phyloP scores from a whole-genome alignment of 1,140 invertebrate species.

The Cyphomyrmex costatus region DNA sequence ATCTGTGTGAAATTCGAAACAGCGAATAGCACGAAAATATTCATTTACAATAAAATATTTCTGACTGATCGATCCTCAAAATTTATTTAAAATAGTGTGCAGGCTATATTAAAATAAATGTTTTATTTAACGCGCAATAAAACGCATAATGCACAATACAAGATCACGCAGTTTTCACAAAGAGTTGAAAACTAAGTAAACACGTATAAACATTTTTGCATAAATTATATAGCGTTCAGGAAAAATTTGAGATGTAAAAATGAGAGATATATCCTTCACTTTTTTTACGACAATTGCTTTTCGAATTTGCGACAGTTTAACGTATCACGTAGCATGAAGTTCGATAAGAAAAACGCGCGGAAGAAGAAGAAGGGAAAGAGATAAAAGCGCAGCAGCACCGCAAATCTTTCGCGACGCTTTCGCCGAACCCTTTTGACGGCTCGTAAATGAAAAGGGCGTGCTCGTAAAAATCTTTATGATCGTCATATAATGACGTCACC shows the following conservation, averaged over 20 bases:
- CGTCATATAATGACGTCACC: constrained; percentile 49
- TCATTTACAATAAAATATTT: not conserved
- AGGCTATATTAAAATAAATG: not conserved
- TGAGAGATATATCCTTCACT: not conserved
- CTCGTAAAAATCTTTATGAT: constrained; percentile 62
- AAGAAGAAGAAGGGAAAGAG: not conserved
- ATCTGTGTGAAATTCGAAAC: constrained; percentile 6
- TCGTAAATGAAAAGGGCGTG: constrained; percentile 56
- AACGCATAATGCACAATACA: not conserved
- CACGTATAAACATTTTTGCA: not conserved
- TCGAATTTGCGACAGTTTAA: constrained; percentile 9
- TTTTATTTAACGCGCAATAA: not conserved
- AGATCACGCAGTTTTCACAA: not conserved
- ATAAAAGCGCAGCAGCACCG: constrained; percentile 41
- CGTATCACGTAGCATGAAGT: constrained; percentile 5
- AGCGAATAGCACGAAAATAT: not conserved
- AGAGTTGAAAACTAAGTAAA: not conserved
- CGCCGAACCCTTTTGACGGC: constrained; percentile 37
- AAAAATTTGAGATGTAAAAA: no score
- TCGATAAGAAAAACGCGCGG: constrained; percentile 18
- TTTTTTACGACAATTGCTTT: constrained; percentile 33
- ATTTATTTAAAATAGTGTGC: not conserved
- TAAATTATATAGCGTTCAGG: not conserved
- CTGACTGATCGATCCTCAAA: not conserved
- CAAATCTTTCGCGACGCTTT: constrained; percentile 34